These are phyloP conservation scores for Ciconia boyciana DNA, from an alignment of 2,113 vertebrate genomes.

Conservation along the genomic window DNA sequence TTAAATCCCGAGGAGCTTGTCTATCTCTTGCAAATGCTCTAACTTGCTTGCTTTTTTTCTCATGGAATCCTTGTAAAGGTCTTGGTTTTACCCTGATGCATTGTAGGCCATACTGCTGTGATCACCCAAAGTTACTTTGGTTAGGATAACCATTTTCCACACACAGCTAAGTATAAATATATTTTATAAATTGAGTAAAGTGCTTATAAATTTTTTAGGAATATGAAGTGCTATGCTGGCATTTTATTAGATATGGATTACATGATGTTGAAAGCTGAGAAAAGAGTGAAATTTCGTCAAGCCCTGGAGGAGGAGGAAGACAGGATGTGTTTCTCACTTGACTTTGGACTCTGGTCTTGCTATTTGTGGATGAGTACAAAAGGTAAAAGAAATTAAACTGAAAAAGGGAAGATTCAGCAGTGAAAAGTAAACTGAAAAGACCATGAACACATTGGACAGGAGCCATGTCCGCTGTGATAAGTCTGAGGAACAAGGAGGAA, in stretches of 20 bases:
- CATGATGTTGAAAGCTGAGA: not conserved
- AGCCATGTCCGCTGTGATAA: not conserved
- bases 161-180: not conserved
- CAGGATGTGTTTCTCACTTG: not conserved
- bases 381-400: not conserved
- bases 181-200: not conserved
- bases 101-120: not conserved
- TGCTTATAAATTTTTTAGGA: not conserved
- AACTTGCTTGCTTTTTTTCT: not conserved
- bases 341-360: not conserved
- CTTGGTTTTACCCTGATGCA: not conserved
- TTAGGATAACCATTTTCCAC: not conserved
- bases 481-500: not conserved
- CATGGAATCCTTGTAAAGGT: not conserved
- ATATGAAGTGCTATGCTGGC: not conserved
- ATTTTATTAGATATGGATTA: not conserved
- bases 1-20: not conserved
- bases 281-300: not conserved
- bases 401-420: not conserved
- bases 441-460: rapidly evolving
- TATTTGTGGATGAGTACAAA: not conserved
- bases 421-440: not conserved
- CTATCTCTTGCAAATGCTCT: not conserved
- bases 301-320: not conserved
- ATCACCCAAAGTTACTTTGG: not conserved